These are phyloP conservation scores for Ormia ochracea DNA, from an alignment of 2,888 invertebrate genomes.

Conservation along the genomic window DNA sequence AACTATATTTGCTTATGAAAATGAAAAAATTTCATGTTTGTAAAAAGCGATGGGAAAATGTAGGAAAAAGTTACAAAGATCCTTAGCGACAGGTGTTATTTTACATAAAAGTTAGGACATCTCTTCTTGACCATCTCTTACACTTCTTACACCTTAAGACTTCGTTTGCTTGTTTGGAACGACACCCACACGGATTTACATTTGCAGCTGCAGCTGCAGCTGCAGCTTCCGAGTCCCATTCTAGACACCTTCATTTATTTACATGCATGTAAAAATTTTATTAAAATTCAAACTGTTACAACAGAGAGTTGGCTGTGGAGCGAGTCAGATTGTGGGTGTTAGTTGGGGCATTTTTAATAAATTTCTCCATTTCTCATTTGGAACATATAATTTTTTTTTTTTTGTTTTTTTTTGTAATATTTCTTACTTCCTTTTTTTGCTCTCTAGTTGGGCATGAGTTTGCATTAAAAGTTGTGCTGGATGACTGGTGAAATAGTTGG, in stretches of 20 bases:
- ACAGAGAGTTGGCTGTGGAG: too few relatives aligned
- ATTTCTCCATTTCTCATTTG: constrained; percentile 8
- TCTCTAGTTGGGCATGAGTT: constrained; percentile 5
- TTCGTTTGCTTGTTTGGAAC: neutral
- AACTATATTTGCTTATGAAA: constrained; percentile 24
- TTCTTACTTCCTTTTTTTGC: neutral
- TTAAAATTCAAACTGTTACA: neutral
- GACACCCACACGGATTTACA: neutral
- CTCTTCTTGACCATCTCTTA: constrained; percentile 16
- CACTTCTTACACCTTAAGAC: neutral
- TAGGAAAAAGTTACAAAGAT: neutral
- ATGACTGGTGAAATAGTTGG: constrained; percentile 48
- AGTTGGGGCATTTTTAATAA: neutral
- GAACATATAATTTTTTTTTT: too few relatives aligned
- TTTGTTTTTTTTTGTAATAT: neutral
- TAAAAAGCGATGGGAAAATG: neutral
- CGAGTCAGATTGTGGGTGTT: too few relatives aligned
- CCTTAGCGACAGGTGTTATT: constrained; percentile 51
- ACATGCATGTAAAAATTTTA: constrained; percentile 6
- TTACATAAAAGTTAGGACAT: neutral
- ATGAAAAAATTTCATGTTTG: constrained; percentile 7
- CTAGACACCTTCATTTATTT: constrained; percentile 29
- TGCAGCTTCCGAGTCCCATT: neutral
- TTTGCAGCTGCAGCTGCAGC: neutral
- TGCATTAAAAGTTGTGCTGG: constrained; percentile 49